These are phyloP conservation scores for Cyprinodon brontotheroides DNA, from an alignment of 2,113 vertebrate genomes.

Conservation along the genomic window DNA sequence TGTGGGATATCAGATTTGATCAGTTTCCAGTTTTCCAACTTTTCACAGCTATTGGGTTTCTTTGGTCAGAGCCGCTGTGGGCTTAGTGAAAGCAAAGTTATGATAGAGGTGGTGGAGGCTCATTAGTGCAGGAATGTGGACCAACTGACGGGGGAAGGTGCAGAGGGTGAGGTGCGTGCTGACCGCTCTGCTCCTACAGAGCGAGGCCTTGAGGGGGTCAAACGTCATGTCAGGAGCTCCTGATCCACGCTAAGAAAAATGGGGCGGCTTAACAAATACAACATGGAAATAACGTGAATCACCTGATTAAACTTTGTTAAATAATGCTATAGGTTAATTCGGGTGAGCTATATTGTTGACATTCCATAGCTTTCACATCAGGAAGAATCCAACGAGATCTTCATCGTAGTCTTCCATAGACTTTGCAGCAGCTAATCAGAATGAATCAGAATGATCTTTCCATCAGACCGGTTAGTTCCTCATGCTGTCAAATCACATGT, in stretches of 20 bases:
- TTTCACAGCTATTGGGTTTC: background rate
- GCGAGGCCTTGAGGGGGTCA: no score
- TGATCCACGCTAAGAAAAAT: slow-evolving; percentile 65
- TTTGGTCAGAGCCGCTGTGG: slow-evolving; percentile 15
- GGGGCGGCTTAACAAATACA: slow-evolving; percentile 64
- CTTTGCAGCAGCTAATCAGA: slow-evolving; percentile 4
- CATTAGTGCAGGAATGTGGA: slow-evolving; percentile 76
- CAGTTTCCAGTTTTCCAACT: background rate
- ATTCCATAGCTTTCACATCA: slow-evolving; percentile 24
- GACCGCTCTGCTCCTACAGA: slow-evolving; percentile 33
- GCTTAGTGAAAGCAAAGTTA: slow-evolving; percentile 33
- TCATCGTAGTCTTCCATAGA: slow-evolving; percentile 3
- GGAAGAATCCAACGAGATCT: slow-evolving; percentile 44
- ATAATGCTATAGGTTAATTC: slow-evolving; percentile 24
- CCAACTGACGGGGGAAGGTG: slow-evolving; percentile 42
- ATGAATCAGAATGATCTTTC: slow-evolving; percentile 5
- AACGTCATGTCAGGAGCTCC: slow-evolving; percentile 46
- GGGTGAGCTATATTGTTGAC: slow-evolving; percentile 51
- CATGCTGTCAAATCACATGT: slow-evolving; percentile 44
- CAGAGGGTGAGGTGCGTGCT: slow-evolving; percentile 11
- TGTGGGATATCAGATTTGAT: slow-evolving; percentile 1
- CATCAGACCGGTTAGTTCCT: slow-evolving; percentile 24
- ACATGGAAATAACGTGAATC: slow-evolving; percentile 68
- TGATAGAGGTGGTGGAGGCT: slow-evolving; percentile 36
- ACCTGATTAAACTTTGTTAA: slow-evolving; percentile 65